Evolutionary conservation across 1,140 invertebrate species (phyloP).

Genomic region (Stegodyphus dumicola): DNA sequence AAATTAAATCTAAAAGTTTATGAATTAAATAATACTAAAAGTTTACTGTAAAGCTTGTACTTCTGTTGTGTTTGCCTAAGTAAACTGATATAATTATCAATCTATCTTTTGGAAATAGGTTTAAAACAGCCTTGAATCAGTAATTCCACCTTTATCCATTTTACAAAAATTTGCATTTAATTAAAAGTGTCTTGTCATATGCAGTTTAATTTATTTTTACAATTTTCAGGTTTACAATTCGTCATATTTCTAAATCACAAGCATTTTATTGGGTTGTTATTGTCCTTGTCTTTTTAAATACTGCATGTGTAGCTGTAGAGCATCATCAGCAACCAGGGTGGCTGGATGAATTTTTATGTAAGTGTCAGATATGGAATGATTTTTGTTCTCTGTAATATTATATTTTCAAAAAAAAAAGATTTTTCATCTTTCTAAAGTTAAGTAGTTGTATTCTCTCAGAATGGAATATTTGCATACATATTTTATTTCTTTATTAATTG

Average conservation of each 20-base stretch:
- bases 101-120: too few relatives aligned
- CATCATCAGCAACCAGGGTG: conserved; percentile 96
- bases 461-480: too few relatives aligned
- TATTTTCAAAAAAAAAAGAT: too few relatives aligned
- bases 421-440: too few relatives aligned
- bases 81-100: too few relatives aligned
- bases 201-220: conserved; percentile 2
- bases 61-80: too few relatives aligned
- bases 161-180: background rate
- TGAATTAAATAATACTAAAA: too few relatives aligned
- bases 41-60: too few relatives aligned
- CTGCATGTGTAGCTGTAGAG: conserved; percentile 97
- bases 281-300: conserved; percentile 99
- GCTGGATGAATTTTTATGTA: conserved; percentile 97
- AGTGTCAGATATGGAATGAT: conserved; percentile 70
- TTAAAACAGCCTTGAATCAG: too few relatives aligned
- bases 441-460: too few relatives aligned
- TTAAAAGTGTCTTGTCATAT: background rate
- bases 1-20: too few relatives aligned
- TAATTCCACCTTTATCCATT: background rate
- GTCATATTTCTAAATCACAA: conserved; percentile 96
- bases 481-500: background rate
- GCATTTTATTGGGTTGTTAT: conserved; percentile 99
- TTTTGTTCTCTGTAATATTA: too few relatives aligned
- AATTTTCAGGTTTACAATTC: conserved; percentile 81